These are phyloP conservation scores for Pseudomyrmex cubaensis DNA, from an alignment of 1,140 invertebrate genomes.

Conservation along the genomic window DNA sequence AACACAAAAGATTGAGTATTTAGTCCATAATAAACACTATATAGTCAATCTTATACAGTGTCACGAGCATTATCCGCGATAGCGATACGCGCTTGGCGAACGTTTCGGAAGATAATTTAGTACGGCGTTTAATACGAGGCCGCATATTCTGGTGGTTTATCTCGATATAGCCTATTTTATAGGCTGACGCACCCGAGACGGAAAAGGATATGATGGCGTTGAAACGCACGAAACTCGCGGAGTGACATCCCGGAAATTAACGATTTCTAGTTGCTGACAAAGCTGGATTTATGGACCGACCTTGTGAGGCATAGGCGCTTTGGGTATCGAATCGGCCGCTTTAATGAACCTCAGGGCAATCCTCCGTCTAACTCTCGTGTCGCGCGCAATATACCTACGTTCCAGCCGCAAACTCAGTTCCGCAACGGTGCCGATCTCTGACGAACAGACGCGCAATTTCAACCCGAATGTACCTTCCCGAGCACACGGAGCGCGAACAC, in stretches of 20 bases:
- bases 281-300: conserved; percentile 56
- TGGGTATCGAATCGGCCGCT: conserved; percentile 35
- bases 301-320: conserved; percentile 5
- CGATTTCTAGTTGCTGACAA: conserved; percentile 57
- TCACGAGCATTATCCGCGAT: not conserved
- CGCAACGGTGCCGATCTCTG: conserved; percentile 62
- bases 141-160: conserved; percentile 12
- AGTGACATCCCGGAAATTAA: conserved; percentile 59
- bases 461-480: conserved; percentile 41
- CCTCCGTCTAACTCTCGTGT: conserved; percentile 48
- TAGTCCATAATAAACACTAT: not conserved
- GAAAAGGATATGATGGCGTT: conserved; percentile 29
- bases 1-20: not conserved
- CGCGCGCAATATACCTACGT: conserved; percentile 61
- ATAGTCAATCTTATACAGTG: not conserved
- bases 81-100: not conserved
- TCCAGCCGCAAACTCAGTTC: conserved; percentile 57
- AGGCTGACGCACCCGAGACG: conserved; percentile 33
- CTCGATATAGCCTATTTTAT: conserved; percentile 43
- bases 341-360: conserved; percentile 64
- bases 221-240: conserved; percentile 46
- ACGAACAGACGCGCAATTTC: conserved; percentile 67
- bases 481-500: conserved; percentile 27
- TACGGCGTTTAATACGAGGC: conserved; percentile 23
- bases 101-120: conserved; percentile 35